Conservation (phyloP, 2,113 vertebrate species). For the Agelaius tricolor region DNA sequence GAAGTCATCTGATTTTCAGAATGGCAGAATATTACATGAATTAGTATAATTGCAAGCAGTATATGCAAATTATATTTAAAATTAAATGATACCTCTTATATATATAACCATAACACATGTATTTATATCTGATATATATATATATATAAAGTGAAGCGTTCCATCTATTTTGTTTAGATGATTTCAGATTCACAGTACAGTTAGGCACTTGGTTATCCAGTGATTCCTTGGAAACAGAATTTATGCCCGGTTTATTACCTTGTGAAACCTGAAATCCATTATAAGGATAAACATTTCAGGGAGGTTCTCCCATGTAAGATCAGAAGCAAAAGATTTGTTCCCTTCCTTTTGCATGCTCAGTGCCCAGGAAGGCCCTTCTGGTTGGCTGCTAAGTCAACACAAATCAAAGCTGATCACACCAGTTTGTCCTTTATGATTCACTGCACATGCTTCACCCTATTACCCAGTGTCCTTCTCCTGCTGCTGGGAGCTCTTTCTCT, state of each 20-base stretch:
- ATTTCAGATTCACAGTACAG: background rate
- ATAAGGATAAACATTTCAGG: background rate
- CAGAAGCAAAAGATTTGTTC: slow-evolving; percentile 7
- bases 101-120: background rate
- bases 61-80: background rate
- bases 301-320: background rate
- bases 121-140: background rate
- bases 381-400: slow-evolving; percentile 72
- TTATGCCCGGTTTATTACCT: background rate
- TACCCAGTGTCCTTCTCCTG: slow-evolving; percentile 63
- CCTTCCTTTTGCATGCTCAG: slow-evolving; percentile 28
- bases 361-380: slow-evolving; percentile 58
- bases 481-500: slow-evolving; percentile 69
- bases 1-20: background rate
- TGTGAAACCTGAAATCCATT: background rate
- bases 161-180: background rate
- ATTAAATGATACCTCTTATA: background rate
- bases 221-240: background rate
- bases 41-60: background rate
- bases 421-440: slow-evolving; percentile 85
- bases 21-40: background rate
- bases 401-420: slow-evolving; percentile 72
- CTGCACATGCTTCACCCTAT: slow-evolving; percentile 75
- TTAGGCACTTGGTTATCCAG: background rate
- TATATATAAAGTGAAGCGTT: background rate